These are phyloP conservation scores for Eurystomus glaucurus DNA, from an alignment of 2,797 vertebrate genomes.

Conservation along the genomic window DNA sequence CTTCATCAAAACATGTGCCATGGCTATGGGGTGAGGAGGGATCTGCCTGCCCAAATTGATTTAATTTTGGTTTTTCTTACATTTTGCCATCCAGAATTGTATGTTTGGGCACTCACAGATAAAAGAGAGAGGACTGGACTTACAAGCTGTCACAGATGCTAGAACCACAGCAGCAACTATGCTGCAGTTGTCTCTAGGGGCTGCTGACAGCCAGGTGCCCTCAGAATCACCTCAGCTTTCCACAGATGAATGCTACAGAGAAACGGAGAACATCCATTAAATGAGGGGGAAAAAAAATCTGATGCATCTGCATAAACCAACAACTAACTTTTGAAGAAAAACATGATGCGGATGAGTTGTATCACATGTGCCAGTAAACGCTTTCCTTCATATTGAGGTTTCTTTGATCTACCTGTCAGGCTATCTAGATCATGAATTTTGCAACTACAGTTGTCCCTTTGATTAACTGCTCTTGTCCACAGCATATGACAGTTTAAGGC, in stretches of 20 bases:
- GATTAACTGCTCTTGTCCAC: background rate
- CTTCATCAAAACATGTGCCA: background rate
- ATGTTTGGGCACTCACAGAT: background rate
- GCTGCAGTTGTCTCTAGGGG: background rate
- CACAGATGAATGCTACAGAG: background rate
- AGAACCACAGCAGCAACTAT: background rate
- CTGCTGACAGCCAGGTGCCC: background rate
- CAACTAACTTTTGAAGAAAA: background rate
- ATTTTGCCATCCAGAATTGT: background rate
- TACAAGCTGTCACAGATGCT: background rate
- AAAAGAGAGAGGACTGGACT: background rate
- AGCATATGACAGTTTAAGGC: background rate
- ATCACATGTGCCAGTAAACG: background rate
- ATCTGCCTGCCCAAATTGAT: background rate
- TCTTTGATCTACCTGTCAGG: background rate
- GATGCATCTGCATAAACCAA: background rate
- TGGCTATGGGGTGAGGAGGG: background rate
- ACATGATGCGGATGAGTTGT: fast-evolving
- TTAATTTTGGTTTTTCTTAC: background rate
- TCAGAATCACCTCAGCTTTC: background rate
- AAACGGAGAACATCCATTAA: background rate
- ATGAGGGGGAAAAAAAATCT: background rate
- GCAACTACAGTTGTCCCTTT: background rate
- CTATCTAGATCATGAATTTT: background rate
- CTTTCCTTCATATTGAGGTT: background rate